These are phyloP conservation scores for Morpho achilles DNA, from an alignment of 2,888 invertebrate species.

Conservation along the genomic window DNA sequence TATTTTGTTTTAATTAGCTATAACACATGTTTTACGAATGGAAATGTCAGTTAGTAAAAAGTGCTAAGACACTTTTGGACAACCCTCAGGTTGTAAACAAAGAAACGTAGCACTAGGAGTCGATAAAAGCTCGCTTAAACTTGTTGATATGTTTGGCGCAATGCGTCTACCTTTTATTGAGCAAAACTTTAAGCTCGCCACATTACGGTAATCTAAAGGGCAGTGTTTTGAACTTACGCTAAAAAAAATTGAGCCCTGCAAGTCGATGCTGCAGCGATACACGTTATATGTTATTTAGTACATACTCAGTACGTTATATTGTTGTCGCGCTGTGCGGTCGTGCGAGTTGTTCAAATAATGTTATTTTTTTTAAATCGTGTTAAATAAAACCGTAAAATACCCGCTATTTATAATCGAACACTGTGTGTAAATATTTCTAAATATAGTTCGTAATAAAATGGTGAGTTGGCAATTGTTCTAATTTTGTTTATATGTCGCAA, in stretches of 20 bases:
- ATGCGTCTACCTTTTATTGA: constrained; percentile 15
- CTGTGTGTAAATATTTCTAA: constrained; percentile 1
- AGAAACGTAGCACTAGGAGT: background rate
- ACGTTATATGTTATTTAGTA: background rate
- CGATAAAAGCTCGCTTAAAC: constrained; percentile 10
- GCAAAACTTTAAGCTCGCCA: too few species aligned
- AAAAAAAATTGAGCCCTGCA: too few species aligned
- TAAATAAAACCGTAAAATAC: background rate
- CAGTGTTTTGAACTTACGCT: too few species aligned
- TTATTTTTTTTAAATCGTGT: background rate
- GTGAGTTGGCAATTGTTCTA: background rate
- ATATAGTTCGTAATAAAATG: background rate
- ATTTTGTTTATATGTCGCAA: background rate
- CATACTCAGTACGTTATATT: constrained; percentile 15
- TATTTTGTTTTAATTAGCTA: too few species aligned
- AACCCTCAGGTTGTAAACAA: too few species aligned
- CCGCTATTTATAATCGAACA: background rate
- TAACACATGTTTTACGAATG: too few species aligned
- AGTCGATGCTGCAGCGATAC: too few species aligned
- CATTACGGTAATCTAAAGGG: too few species aligned
- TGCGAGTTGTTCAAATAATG: constrained; percentile 1
- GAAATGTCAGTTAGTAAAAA: too few species aligned
- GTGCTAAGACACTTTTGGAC: too few species aligned
- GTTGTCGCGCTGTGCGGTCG: constrained; percentile 22
- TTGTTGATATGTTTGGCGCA: constrained; percentile 18